Evolutionary conservation across 1,140 invertebrate genomes (phyloP).

Genomic region (Liolophura sinensis): DNA sequence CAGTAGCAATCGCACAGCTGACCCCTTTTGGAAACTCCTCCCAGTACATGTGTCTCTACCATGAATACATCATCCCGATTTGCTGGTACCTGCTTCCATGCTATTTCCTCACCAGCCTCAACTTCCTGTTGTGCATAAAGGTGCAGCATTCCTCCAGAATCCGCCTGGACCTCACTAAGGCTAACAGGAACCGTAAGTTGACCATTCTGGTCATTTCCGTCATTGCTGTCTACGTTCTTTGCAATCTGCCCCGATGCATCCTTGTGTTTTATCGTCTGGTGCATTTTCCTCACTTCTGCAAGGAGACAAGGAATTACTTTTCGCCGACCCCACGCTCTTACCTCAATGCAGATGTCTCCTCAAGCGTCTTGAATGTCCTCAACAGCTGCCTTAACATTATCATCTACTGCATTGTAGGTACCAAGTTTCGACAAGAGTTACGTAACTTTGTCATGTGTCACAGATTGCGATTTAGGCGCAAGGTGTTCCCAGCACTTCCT

Average conservation of each 20-base stretch:
- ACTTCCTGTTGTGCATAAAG: slow-evolving; percentile 22
- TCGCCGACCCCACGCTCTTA: slow-evolving; percentile 13
- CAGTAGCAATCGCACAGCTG: not conserved
- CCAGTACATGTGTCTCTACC: slow-evolving; percentile 23
- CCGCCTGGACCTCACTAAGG: slow-evolving; percentile 21
- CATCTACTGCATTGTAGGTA: slow-evolving; percentile 31
- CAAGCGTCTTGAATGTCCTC: slow-evolving; percentile 28
- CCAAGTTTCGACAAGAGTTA: slow-evolving; percentile 27
- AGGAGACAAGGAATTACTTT: slow-evolving; percentile 12
- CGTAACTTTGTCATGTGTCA: slow-evolving; percentile 17
- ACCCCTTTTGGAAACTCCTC: slow-evolving; percentile 9
- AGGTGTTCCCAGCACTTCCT: too few relatives aligned
- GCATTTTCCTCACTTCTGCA: slow-evolving; percentile 7
- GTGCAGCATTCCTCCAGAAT: slow-evolving; percentile 31
- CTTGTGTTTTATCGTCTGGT: slow-evolving; percentile 22
- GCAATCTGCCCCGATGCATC: slow-evolving; percentile 28
- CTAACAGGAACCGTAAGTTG: slow-evolving; percentile 29
- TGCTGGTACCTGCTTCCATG: slow-evolving; percentile 34
- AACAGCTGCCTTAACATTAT: slow-evolving; percentile 34
- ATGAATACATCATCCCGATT: slow-evolving; percentile 28
- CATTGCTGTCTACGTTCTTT: slow-evolving; percentile 26
- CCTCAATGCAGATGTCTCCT: slow-evolving; percentile 14
- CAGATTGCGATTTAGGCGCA: too few relatives aligned
- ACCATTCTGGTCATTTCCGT: slow-evolving; percentile 28
- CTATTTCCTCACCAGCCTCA: slow-evolving; percentile 21